Evolutionary conservation across 1,140 invertebrate species (phyloP), one percentile per base, ranked within the genome.

Genomic region (Eufriesea mexicana): DNA sequence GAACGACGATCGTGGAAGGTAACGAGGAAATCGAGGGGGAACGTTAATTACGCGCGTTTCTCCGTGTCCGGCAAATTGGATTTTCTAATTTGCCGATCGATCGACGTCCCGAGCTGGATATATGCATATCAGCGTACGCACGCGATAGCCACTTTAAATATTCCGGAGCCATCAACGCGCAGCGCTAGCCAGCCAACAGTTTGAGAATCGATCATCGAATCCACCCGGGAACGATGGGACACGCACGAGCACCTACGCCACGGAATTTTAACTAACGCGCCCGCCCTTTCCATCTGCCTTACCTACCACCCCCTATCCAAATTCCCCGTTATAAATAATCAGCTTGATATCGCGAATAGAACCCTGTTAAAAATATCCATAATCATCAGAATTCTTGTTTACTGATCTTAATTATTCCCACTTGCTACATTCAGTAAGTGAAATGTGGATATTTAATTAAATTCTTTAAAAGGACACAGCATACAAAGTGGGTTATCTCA

Each of bases 151-250:
- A 42, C 23, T 77, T 77, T 25, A 77, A 77, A 77, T 77, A 77
- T 77, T 67, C 5, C 75, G 16, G 0, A 25, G 75, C 59, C 47
- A 64, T 64, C 74, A n/a, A 20, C n/a, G 45, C 74, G 28, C 25
- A 6, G 47, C 25, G 16, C 2, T 10, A 49, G 45, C 20, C 62
- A 23, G 45, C 75, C 8, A 51, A 76, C 47, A n/a, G 62, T 67
- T 77, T 54, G 7, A 7, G 49, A 67, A 77, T 77, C 75, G 75
- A 77, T 77, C 61, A 66, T 67, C 61, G 47, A 51, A 67, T 35
- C 14, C 74, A 20, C 28, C 47, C 10, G 70, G 51, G 28, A 23
- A 25, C n/a, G 8, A 7, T 25, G n/a, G 45, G 8, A 42, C 62
- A 59, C n/a, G 45, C 55, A 23, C n/a, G 14, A 42, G 5, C 54